These are phyloP conservation scores for Cotesia glomerata DNA, from an alignment of 1,140 invertebrate genomes.

Conservation along the genomic window DNA sequence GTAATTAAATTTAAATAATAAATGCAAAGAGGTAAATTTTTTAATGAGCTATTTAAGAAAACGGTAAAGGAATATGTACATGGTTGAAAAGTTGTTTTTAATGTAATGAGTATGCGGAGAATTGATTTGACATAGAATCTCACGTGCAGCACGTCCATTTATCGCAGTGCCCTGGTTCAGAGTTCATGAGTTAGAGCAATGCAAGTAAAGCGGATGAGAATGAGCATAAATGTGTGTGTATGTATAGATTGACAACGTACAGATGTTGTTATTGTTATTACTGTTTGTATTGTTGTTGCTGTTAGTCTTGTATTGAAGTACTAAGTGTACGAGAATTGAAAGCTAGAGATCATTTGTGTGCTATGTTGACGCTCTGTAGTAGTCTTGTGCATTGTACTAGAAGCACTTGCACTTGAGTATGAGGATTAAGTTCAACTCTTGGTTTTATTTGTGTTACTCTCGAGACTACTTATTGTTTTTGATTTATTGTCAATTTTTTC, in stretches of 20 bases:
- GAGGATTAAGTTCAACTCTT: too few species aligned
- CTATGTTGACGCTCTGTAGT: background rate
- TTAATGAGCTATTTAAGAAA: too few species aligned
- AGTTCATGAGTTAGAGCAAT: slow-evolving; percentile 18
- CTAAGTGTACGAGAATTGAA: slow-evolving; percentile 11
- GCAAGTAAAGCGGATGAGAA: background rate
- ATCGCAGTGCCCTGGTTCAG: slow-evolving; percentile 16
- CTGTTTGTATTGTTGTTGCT: background rate
- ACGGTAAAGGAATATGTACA: background rate
- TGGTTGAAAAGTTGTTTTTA: background rate
- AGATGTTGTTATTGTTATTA: too few species aligned
- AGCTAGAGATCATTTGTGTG: slow-evolving; percentile 24
- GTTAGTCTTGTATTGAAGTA: background rate
- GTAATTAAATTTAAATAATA: too few species aligned
- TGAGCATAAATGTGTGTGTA: background rate
- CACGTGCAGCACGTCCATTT: slow-evolving; percentile 26
- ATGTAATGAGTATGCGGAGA: background rate
- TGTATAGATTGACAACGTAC: too few species aligned
- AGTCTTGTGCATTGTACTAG: background rate
- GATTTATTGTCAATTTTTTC: too few species aligned
- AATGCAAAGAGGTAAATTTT: too few species aligned
- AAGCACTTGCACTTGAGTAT: background rate
- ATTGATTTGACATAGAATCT: slow-evolving; percentile 2
- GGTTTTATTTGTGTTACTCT: background rate
- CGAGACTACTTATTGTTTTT: background rate